Percentiles rank a stretch among this genome's conserved stretches.
Evolutionary conservation across 1,140 invertebrate genomes (phyloP).

Genomic region (Hormaphis cornu): DNA sequence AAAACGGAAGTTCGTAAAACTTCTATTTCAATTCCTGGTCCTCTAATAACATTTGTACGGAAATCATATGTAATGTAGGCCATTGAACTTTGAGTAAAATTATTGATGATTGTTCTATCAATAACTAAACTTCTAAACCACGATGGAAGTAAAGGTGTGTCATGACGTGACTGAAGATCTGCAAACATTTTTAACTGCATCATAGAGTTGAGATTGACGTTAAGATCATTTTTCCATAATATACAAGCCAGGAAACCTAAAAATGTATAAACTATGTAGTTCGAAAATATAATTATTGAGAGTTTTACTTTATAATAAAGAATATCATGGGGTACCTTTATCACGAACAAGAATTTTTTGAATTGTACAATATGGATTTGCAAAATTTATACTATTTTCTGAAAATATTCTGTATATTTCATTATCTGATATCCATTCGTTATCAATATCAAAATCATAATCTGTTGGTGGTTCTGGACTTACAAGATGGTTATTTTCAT

Average conservation of each 20-base stretch:
- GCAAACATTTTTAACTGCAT: constrained; percentile 27
- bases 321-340: too few relatives aligned
- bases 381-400: constrained; percentile 3
- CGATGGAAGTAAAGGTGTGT: constrained; percentile 2
- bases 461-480: background rate
- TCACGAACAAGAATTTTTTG: constrained; percentile 15
- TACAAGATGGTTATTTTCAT: constrained; percentile 10
- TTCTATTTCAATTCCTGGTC: constrained; percentile 16
- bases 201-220: constrained; percentile 7
- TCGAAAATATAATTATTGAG: background rate
- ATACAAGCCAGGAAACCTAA: constrained; percentile 7
- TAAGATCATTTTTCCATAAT: constrained; percentile 11
- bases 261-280: constrained; percentile 3
- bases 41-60: constrained; percentile 18
- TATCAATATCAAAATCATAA: constrained; percentile 1
- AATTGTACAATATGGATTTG: constrained; percentile 13
- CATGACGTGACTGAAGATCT: background rate
- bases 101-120: background rate
- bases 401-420: constrained; percentile 1
- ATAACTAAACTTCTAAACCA: constrained; percentile 21
- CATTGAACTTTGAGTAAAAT: background rate
- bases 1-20: background rate
- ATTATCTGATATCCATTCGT: constrained; percentile 17
- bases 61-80: constrained; percentile 2
- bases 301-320: background rate